Conservation (phyloP, 2,113 vertebrate species). For the Thermophis baileyi region DNA sequence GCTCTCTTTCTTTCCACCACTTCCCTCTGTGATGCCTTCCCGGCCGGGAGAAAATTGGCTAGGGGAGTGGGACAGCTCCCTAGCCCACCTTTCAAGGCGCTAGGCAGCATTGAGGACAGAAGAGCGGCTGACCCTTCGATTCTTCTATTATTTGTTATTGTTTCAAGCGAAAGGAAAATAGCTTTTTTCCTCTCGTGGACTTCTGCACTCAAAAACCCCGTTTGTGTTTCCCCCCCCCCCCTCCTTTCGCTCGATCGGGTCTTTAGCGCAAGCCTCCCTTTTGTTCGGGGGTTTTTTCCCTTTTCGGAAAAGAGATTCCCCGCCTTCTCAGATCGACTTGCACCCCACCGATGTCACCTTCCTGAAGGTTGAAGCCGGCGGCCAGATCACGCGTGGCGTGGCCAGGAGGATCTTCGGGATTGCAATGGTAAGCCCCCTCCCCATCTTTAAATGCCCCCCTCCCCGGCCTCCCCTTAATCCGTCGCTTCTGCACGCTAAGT, state of each 20-base stretch:
- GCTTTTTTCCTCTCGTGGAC: neutral
- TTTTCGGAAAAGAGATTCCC: neutral
- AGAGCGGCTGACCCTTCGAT: neutral
- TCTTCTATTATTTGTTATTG: neutral
- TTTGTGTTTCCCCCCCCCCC: fast-evolving
- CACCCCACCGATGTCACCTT: neutral
- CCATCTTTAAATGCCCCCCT: neutral
- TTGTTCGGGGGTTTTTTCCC: neutral
- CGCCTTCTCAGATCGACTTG: neutral
- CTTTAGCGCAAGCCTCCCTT: neutral
- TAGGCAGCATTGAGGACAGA: neutral
- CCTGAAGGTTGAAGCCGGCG: neutral
- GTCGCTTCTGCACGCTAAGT: neutral
- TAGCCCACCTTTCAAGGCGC: neutral
- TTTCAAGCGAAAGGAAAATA: neutral
- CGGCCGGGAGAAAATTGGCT: slow-evolving; percentile 22
- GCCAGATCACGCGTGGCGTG: neutral
- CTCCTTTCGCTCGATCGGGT: neutral
- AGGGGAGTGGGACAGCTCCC: neutral
- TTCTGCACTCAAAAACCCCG: neutral
- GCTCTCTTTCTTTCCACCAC: neutral
- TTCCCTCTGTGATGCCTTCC: slow-evolving; percentile 33
- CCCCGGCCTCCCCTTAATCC: neutral
- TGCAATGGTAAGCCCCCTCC: neutral
- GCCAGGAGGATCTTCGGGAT: neutral